Conservation (phyloP, 2,113 vertebrate genomes). For the Nyctereutes procyonoides region DNA sequence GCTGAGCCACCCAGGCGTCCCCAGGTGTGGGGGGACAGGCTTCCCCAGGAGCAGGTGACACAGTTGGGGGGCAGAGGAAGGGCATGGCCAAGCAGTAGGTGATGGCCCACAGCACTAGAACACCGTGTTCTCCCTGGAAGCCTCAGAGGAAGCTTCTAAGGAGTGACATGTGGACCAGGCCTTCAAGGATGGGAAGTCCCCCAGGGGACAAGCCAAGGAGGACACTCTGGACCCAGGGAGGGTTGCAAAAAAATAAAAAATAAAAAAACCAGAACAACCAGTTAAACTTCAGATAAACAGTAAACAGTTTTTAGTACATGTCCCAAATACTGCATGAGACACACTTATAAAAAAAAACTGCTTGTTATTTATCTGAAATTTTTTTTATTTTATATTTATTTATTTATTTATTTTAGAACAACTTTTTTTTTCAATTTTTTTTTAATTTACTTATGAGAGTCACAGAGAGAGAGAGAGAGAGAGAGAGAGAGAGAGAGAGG, state of each 20-base stretch:
- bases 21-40: not conserved
- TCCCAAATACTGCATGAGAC: not conserved
- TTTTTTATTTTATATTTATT: too few relatives aligned
- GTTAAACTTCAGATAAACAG: not conserved
- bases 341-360: not conserved
- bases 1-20: too few relatives aligned
- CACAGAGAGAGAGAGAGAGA: too few relatives aligned
- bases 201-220: not conserved
- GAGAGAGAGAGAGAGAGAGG: too few relatives aligned
- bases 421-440: too few relatives aligned
- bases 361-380: not conserved
- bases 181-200: not conserved
- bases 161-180: not conserved
- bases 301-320: not conserved
- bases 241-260: not conserved
- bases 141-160: not conserved
- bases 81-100: not conserved
- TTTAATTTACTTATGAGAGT: too few relatives aligned
- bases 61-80: not conserved
- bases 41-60: fast-evolving
- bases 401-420: too few relatives aligned
- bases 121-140: not conserved
- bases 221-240: not conserved
- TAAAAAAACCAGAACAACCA: not conserved
- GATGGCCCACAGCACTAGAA: not conserved